Base-by-base conservation (phyloP, 2,888 invertebrate species). In the Hydrotaea diabolus region DNA sequence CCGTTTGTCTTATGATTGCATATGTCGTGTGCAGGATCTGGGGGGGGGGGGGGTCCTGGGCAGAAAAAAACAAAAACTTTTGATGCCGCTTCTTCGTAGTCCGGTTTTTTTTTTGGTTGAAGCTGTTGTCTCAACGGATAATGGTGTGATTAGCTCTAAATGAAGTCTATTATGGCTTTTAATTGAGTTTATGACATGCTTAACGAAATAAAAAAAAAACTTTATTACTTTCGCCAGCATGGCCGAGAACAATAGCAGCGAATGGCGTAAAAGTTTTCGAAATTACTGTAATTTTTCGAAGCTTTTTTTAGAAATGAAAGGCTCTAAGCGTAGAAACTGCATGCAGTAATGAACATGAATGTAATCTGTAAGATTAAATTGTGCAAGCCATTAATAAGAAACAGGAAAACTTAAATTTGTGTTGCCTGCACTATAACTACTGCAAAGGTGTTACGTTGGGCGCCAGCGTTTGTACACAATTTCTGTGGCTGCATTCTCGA, bases 161-260 rank as follows among this genome's bases (percentile, higher is more conserved):
- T 84, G 77, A 77, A 82, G 79, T 85, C 81, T 79, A 79, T 79
- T 79, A 79, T 59, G 73, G 81, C 81, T 85, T 81, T 81, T 79
- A 85, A 85, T 85, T 85, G 79, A 76, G 76, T 85, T 85, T 82
- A 81, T 85, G 81, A 76, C 81, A 82, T 79, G 46, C 64, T 71
- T 71, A 75, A 59, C 57, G 26, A 15, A 53, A 17, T 13, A 76
- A 43, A 66, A 5, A 43, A 66, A 66, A 46, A 69, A 69, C 69
- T 69, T 69, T 69, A 69, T 69, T 69, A 69, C 69, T 23, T 21
- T 23, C 46, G 21, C 69, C 11, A 39, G 62, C 62, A 31, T n/a
- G 62, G 31, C 15, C 62, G 31, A 11, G n/a, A 31, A 62, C 59
- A 59, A 36, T 62, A 62, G 62, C 17, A 23, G 59, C 0, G 23